These are phyloP conservation scores for Apistogramma diplotaenia DNA, from an alignment of 2,113 vertebrate genomes.

Conservation along the genomic window DNA sequence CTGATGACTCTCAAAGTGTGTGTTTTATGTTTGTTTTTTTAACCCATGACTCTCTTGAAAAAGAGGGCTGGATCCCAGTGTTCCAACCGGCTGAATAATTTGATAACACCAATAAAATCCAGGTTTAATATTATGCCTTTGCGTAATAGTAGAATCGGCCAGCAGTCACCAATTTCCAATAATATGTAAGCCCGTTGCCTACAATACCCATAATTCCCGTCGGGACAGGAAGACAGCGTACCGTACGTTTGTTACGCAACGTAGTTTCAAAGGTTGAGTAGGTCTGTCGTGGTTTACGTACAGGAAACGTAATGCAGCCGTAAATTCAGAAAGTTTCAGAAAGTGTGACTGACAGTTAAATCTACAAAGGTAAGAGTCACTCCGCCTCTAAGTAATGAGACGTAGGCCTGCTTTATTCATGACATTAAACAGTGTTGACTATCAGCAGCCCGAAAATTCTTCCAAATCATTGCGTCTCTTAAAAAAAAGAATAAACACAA, in stretches of 20 bases:
- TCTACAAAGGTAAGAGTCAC: slow-evolving; percentile 1
- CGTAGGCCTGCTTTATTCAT: neutral
- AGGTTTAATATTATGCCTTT: neutral
- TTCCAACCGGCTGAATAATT: neutral
- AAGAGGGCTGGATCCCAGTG: neutral
- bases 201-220: slow-evolving; percentile 49
- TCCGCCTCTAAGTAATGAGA: accelerated
- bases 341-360: too few species aligned
- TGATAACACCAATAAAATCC: neutral
- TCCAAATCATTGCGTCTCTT: neutral
- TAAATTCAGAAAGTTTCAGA: neutral
- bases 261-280: slow-evolving; percentile 52
- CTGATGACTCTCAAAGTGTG: neutral
- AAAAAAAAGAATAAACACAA: neutral
- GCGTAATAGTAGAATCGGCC: neutral
- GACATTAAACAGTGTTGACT: neutral
- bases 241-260: slow-evolving; percentile 21
- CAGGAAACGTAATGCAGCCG: neutral
- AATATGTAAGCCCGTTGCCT: neutral
- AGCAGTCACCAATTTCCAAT: neutral
- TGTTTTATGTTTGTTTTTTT: neutral
- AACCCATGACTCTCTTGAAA: too few species aligned
- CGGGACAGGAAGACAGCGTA: neutral
- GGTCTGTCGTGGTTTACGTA: neutral
- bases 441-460: neutral